A percentile compares a stretch with the other conserved stretches of the same genome.
phyloP scores from a whole-genome alignment of 2,888 invertebrate species.

The Athalia circularis region DNA sequence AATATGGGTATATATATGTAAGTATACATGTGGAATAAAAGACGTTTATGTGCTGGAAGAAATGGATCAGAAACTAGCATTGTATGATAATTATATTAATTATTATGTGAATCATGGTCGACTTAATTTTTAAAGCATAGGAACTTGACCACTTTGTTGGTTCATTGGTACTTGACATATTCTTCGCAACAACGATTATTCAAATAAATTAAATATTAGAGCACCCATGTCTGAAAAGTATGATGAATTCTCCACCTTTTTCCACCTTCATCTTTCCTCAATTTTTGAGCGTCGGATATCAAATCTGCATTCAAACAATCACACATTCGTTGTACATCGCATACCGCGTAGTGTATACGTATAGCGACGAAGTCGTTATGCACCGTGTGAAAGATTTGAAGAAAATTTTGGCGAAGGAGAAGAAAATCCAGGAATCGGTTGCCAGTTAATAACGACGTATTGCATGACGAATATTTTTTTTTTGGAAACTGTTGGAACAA shows the following conservation, averaged over 20 bases:
- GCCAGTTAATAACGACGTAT: background rate
- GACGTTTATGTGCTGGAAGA: conserved; percentile 11
- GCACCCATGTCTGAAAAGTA: too few relatives aligned
- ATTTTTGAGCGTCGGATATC: too few relatives aligned
- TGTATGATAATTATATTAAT: background rate
- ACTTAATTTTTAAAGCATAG: too few relatives aligned
- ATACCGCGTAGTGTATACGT: too few relatives aligned
- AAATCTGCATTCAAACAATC: too few relatives aligned
- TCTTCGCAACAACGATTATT: background rate
- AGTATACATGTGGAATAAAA: background rate
- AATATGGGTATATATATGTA: background rate
- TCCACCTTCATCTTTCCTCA: too few relatives aligned
- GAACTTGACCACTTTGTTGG: background rate
- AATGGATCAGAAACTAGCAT: conserved; percentile 15
- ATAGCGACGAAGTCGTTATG: too few relatives aligned
- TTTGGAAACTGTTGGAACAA: conserved; percentile 36
- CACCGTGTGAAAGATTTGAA: conserved; percentile 38
- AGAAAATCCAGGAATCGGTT: background rate
- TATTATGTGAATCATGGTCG: too few relatives aligned
- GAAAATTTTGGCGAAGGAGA: conserved; percentile 4
- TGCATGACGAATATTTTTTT: conserved; percentile 6
- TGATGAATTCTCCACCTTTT: too few relatives aligned
- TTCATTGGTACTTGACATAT: conserved; percentile 37
- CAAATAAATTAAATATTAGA: background rate
- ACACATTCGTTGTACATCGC: too few relatives aligned